Percentiles rank a stretch among this genome's conserved stretches.
These are phyloP conservation scores for Tanytarsus gracilentus DNA, from an alignment of 2,888 invertebrate genomes.

Conservation along the genomic window DNA sequence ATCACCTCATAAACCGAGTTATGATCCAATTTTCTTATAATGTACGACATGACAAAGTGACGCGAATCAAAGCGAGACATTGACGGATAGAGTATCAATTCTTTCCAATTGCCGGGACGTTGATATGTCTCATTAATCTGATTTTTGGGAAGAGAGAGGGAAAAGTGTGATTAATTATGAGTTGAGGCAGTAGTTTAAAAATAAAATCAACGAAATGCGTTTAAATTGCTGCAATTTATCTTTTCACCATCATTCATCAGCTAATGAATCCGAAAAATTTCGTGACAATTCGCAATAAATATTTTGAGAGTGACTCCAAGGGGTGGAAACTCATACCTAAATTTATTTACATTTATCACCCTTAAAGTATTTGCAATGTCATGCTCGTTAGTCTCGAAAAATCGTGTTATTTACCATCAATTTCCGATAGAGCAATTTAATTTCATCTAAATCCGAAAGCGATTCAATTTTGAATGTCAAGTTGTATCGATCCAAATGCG, in stretches of 20 bases:
- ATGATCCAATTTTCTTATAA: conserved; percentile 53
- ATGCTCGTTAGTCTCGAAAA: too few species aligned
- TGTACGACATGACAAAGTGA: conserved; percentile 52
- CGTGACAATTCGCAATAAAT: too few species aligned
- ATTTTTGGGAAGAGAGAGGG: background rate
- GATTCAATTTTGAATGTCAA: conserved; percentile 59
- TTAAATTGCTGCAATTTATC: too few species aligned
- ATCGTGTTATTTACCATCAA: conserved; percentile 52
- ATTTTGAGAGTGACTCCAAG: too few species aligned
- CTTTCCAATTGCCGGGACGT: conserved; percentile 62
- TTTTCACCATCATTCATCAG: too few species aligned
- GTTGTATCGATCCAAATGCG: conserved; percentile 53
- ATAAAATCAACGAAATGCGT: too few species aligned
- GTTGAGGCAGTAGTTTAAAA: background rate
- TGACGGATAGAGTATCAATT: conserved; percentile 43
- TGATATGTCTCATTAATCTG: conserved; percentile 66
- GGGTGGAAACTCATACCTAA: too few species aligned
- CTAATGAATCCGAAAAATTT: too few species aligned
- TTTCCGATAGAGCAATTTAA: conserved; percentile 53
- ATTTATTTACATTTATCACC: too few species aligned
- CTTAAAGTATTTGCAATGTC: too few species aligned
- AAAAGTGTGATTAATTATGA: background rate
- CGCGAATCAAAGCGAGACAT: conserved; percentile 39
- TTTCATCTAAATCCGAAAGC: conserved; percentile 54
- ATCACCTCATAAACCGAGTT: conserved; percentile 63